Conservation (phyloP, 1,140 invertebrate genomes). For the Protaetia brevitarsis region DNA sequence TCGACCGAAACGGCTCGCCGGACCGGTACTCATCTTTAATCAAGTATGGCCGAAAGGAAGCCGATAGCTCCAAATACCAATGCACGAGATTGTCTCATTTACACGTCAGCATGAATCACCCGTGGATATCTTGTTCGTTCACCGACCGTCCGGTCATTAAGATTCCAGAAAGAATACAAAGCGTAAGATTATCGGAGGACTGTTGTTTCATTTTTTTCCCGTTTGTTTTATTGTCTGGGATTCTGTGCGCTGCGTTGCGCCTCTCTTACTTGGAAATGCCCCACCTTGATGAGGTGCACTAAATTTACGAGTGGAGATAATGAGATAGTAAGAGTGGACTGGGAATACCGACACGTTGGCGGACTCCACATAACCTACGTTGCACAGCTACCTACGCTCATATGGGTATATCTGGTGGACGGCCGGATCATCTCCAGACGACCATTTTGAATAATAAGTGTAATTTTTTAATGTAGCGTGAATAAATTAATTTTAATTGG, state of each 20-base stretch:
- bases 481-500: too few relatives aligned
- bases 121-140: background rate
- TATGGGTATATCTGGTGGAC: background rate
- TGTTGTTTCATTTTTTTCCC: slow-evolving; percentile 6
- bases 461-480: too few relatives aligned
- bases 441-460: too few relatives aligned
- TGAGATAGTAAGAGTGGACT: background rate
- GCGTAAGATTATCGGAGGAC: background rate
- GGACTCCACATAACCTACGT: background rate
- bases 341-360: background rate
- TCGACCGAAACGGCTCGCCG: background rate
- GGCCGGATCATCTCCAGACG: too few relatives aligned
- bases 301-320: slow-evolving; percentile 2
- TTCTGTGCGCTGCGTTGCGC: background rate
- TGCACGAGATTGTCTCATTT: slow-evolving; percentile 12
- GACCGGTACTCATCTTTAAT: background rate
- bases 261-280: background rate
- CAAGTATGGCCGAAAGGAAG: slow-evolving; percentile 1
- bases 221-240: background rate
- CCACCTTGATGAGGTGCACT: background rate
- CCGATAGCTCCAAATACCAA: slow-evolving; percentile 1
- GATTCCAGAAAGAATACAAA: background rate
- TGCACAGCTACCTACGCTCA: too few relatives aligned
- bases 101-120: slow-evolving; percentile 14
- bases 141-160: slow-evolving; percentile 1